Evolutionary conservation across 2,888 invertebrate genomes (phyloP), one percentile per base, ranked within the genome.

Genomic region (Hirtodrosophila cameraria): DNA sequence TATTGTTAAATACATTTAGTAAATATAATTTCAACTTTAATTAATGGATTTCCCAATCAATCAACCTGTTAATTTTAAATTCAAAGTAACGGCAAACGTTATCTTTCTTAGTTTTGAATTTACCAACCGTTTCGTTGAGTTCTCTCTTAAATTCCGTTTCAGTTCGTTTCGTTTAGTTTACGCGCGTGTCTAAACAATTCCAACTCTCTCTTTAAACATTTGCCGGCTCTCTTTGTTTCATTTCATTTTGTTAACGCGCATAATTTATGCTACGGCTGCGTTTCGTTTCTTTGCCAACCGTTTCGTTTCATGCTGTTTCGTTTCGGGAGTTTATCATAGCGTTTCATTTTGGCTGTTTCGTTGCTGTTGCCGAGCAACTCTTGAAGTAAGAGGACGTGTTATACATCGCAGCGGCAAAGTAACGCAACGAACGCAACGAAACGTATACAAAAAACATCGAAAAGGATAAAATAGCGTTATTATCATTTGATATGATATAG

Each of bases 361-460:
- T 53, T 72, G 67, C 59, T 72, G 72, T 72, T 72, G 72, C 73
- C 71, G 71, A 72, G 71, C 70, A 71, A 71, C 70, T 71, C 66
- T 71, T 53, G 61, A 71, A 39, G 61, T 49, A 61, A 71, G 46
- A 57, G 66, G 70, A 71, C 66, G 70, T 71, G 71, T 33, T 7
- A 31, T 28, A 52, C 16, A 35, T 23, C 50, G 70, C 53, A 39
- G 46, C 61, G 61, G 66, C 57, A 55, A 45, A 45, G 11, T 30
- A 61, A n/a, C n/a, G n/a, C 49, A 52, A 52, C 61, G 55, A 53
- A 9, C 35, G 36, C 65, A 69, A 60, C 71, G 69, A 64, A 58
- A 54, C n/a, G 52, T 39, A 36, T 49, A 60, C n/a, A 64, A 49
- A 48, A 55, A 54, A 52, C 46, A 55, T 43, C 35, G 7, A 36